phyloP scores from a whole-genome alignment of 2,113 vertebrate genomes.

The Ranitomeya variabilis region DNA sequence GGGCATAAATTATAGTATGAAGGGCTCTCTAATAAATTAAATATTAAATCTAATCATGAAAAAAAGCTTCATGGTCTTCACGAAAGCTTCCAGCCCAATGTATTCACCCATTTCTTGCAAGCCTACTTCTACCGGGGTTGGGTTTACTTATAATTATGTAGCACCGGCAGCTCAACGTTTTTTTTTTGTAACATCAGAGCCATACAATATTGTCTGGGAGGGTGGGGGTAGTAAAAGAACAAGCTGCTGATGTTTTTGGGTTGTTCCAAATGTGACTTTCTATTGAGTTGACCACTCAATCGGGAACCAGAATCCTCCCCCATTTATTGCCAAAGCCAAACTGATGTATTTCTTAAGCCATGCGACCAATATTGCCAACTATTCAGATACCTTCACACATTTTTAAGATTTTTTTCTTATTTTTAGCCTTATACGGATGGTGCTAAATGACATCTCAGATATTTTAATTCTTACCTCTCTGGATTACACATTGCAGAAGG shows the following conservation, averaged over 20 bases:
- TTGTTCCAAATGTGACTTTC: not conserved
- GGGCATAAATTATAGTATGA: not conserved
- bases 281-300: not conserved
- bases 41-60: not conserved
- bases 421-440: constrained; percentile 43
- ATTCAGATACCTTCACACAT: not conserved
- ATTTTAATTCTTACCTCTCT: constrained; percentile 25
- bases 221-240: not conserved
- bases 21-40: not conserved
- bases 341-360: not conserved
- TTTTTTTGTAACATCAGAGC: not conserved
- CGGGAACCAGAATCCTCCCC: not conserved
- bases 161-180: not conserved
- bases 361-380: not conserved
- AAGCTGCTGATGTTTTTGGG: not conserved
- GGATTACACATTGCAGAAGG: constrained; percentile 16
- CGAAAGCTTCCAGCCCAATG: not conserved
- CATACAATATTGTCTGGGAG: not conserved
- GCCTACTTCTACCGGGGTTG: not conserved
- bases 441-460: constrained; percentile 38
- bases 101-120: not conserved
- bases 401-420: constrained; percentile 30
- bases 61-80: not conserved
- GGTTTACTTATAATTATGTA: not conserved
- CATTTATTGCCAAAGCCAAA: not conserved